These are phyloP conservation scores for Sarcophaga bullata DNA, from an alignment of 1,140 invertebrate genomes.

Conservation along the genomic window DNA sequence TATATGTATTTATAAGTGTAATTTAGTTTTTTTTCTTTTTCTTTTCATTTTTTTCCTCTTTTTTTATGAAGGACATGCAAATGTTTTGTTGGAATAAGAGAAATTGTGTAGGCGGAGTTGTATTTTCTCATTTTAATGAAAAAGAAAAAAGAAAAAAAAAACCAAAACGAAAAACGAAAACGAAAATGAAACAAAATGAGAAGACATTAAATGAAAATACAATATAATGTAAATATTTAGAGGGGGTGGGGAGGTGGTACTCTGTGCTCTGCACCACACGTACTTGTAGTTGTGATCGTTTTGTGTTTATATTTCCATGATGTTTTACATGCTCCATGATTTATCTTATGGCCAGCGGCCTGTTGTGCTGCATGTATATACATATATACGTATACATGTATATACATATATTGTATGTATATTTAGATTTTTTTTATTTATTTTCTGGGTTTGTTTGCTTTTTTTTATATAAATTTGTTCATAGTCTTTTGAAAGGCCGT, in stretches of 20 bases:
- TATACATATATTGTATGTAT: background rate
- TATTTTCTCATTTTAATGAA: background rate
- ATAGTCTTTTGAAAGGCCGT: too few relatives aligned
- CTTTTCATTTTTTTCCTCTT: background rate
- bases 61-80: background rate
- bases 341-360: conserved; percentile 22
- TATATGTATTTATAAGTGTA: background rate
- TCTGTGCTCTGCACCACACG: too few relatives aligned
- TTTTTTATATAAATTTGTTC: too few relatives aligned
- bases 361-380: background rate
- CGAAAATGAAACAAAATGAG: too few relatives aligned
- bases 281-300: too few relatives aligned
- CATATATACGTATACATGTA: background rate
- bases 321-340: conserved; percentile 12
- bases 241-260: too few relatives aligned
- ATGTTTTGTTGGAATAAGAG: background rate
- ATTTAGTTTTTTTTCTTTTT: background rate
- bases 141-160: background rate
- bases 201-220: background rate
- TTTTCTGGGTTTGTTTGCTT: background rate
- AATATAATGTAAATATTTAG: background rate
- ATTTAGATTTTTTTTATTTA: background rate
- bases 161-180: too few relatives aligned
- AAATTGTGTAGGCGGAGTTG: background rate
- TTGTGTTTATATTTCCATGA: background rate